These are phyloP conservation scores for Petroica traversi DNA, from an alignment of 2,113 vertebrate species.

Conservation along the genomic window DNA sequence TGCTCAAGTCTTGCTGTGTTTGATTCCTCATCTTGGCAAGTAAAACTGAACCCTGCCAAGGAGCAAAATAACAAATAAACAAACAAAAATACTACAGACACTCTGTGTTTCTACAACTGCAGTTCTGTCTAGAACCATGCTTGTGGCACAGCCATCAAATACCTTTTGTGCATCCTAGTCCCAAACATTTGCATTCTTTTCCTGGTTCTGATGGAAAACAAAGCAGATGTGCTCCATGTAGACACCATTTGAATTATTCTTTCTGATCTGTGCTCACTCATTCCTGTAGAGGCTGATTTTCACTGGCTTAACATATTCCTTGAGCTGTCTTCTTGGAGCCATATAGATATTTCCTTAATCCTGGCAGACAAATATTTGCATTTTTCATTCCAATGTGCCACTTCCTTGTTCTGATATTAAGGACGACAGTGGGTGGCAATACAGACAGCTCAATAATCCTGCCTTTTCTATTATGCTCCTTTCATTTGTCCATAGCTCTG, in stretches of 20 bases:
- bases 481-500: rapidly evolving
- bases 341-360: not conserved
- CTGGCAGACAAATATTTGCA: not conserved
- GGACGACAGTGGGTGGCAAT: rapidly evolving
- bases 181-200: not conserved
- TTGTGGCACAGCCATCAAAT: not conserved
- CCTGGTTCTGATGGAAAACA: not conserved
- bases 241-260: not conserved
- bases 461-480: not conserved
- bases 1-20: not conserved
- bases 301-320: not conserved
- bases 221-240: not conserved
- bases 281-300: not conserved
- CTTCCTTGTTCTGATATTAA: not conserved
- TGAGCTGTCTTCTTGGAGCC: not conserved
- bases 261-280: not conserved
- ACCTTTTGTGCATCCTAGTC: not conserved
- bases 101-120: not conserved
- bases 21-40: not conserved
- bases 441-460: not conserved
- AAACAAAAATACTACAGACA: not conserved
- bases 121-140: not conserved
- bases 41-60: not conserved
- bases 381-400: not conserved
- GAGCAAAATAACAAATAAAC: not conserved